phyloP scores from a whole-genome alignment of 2,888 invertebrate species.

The Chydorus sphaericus region DNA sequence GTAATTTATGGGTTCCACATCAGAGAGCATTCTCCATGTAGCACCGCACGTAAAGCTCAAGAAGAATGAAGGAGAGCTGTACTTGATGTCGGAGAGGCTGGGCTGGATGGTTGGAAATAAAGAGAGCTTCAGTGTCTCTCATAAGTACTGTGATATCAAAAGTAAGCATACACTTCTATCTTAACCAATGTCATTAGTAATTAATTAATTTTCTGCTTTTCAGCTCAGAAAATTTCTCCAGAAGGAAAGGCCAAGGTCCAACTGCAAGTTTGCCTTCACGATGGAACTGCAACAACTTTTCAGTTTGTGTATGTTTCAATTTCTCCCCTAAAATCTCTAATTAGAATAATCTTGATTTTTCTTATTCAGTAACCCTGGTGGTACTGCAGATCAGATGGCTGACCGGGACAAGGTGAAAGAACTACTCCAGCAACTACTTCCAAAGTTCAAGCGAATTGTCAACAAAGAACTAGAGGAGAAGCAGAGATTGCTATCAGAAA shows the following conservation, averaged over 20 bases:
- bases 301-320: too few relatives aligned
- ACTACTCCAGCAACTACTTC: conserved; percentile 71
- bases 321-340: too few relatives aligned
- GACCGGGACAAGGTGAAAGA: conserved; percentile 91
- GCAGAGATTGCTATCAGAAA: conserved; percentile 67
- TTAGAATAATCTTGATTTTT: too few relatives aligned
- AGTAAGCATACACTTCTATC: conserved; percentile 53
- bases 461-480: conserved; percentile 81
- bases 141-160: conserved; percentile 90
- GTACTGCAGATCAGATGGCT: conserved; percentile 63
- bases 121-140: conserved; percentile 82
- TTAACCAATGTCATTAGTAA: background rate
- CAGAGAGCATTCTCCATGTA: conserved; percentile 88
- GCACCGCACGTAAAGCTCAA: conserved; percentile 84
- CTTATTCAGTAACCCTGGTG: conserved; percentile 81
- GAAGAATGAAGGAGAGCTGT: conserved; percentile 88
- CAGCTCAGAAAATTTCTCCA: conserved; percentile 93
- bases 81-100: conserved; percentile 87
- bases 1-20: too few relatives aligned
- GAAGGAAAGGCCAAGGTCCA: conserved; percentile 96
- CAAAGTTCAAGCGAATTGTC: conserved; percentile 84
- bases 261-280: conserved; percentile 87
- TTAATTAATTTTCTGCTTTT: conserved; percentile 22
- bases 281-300: conserved; percentile 87
- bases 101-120: conserved; percentile 85